Percentiles rank a stretch among this genome's conserved stretches.
Conservation (phyloP, 2,888 invertebrate species). For the Limnephilus rhombicus region DNA sequence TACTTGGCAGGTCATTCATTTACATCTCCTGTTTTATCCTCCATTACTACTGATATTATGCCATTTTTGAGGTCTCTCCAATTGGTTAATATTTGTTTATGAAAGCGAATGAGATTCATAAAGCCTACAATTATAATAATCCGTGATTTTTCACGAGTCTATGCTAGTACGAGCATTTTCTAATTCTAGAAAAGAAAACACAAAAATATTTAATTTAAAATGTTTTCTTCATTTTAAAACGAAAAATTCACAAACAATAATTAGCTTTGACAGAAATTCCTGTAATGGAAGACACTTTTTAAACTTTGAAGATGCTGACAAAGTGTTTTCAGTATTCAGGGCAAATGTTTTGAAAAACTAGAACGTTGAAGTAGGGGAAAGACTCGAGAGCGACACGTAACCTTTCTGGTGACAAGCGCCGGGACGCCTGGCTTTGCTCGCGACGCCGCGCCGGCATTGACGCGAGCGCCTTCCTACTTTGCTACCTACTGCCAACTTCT, state of each 20-base stretch:
- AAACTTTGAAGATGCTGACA: neutral
- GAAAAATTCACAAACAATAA: neutral
- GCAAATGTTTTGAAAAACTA: slow-evolving; percentile 41
- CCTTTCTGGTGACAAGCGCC: slow-evolving; percentile 52
- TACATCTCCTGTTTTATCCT: no score
- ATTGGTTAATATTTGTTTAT: no score
- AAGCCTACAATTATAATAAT: no score
- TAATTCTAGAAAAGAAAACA: no score
- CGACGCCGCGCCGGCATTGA: slow-evolving; percentile 27
- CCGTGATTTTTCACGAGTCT: no score
- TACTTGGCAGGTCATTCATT: no score
- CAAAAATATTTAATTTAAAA: neutral
- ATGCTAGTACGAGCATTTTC: no score
- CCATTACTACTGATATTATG: no score
- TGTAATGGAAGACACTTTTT: slow-evolving; percentile 6
- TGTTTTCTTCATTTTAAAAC: neutral
- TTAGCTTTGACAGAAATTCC: neutral
- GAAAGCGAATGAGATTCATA: no score
- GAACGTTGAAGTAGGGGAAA: slow-evolving; percentile 33
- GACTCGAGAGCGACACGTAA: slow-evolving; percentile 47
- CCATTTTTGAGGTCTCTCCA: no score
- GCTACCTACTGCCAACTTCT: neutral
- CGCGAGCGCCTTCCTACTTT: neutral
- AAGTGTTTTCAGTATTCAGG: slow-evolving; percentile 32
- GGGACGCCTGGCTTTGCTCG: slow-evolving; percentile 42